These are phyloP conservation scores for Tyto alba DNA, from an alignment of 2,113 vertebrate species.

Conservation along the genomic window DNA sequence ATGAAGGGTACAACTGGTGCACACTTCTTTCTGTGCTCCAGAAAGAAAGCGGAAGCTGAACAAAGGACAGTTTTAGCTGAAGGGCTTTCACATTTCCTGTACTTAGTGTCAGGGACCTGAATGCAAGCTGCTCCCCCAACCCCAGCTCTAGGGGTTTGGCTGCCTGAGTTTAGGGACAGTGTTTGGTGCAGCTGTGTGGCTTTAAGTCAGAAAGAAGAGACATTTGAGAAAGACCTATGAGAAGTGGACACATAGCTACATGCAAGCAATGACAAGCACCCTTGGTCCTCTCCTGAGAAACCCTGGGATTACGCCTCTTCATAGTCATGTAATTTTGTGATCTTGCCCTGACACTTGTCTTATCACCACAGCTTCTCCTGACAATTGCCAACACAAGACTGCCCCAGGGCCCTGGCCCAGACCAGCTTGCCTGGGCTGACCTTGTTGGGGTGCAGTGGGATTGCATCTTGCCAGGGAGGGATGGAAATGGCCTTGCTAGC, in stretches of 20 bases:
- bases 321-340: neutral
- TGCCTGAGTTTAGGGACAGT: neutral
- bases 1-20: neutral
- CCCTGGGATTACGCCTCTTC: neutral
- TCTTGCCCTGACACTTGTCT: neutral
- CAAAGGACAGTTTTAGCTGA: neutral
- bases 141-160: neutral
- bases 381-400: neutral
- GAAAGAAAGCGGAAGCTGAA: neutral
- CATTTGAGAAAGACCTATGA: neutral
- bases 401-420: too few species aligned
- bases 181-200: neutral
- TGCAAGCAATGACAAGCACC: neutral
- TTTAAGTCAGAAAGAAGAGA: neutral
- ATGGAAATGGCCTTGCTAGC: neutral
- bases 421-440: neutral
- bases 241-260: neutral
- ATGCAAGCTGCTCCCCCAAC: neutral
- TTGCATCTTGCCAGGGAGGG: neutral
- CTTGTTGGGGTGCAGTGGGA: neutral
- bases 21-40: neutral
- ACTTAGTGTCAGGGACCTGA: neutral
- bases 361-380: neutral
- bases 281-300: neutral
- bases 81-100: neutral